Percentiles rank a stretch among this genome's conserved stretches.
Evolutionary conservation across 2,797 vertebrate genomes (phyloP).

Genomic region (Botia almorhae): DNA sequence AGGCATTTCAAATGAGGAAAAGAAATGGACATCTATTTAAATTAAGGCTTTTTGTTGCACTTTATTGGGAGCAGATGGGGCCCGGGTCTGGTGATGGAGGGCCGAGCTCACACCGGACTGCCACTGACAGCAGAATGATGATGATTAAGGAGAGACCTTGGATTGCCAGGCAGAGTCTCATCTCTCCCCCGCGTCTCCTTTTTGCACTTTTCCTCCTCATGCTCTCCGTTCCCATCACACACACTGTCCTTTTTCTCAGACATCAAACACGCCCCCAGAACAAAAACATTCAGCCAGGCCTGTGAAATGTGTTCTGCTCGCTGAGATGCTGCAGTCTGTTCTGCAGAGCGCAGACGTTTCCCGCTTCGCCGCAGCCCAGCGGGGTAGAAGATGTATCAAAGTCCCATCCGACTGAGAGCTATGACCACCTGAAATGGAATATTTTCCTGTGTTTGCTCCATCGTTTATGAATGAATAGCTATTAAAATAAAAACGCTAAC

Average conservation of each 20-base stretch:
- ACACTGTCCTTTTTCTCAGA: slow-evolving; percentile 16
- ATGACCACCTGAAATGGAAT: not conserved
- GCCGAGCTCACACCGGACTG: slow-evolving; percentile 35
- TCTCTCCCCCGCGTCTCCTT: slow-evolving; percentile 30
- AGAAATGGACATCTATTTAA: slow-evolving; percentile 76
- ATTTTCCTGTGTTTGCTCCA: not conserved
- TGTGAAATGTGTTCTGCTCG: slow-evolving; percentile 1
- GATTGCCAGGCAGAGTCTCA: slow-evolving; percentile 52
- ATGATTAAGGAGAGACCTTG: slow-evolving; percentile 75
- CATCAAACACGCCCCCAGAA: slow-evolving; percentile 30
- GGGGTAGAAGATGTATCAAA: slow-evolving; percentile 7
- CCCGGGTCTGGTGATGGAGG: slow-evolving; percentile 53
- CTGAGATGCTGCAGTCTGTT: slow-evolving; percentile 11
- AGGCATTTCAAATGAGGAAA: slow-evolving; percentile 61
- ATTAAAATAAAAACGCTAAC: not conserved
- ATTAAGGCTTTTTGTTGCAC: slow-evolving; percentile 72
- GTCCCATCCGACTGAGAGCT: not conserved
- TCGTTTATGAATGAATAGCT: not conserved
- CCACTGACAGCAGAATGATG: slow-evolving; percentile 72
- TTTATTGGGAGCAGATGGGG: slow-evolving; percentile 76
- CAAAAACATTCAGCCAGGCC: slow-evolving; percentile 8
- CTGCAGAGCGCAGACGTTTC: not conserved
- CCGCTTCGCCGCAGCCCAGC: not conserved
- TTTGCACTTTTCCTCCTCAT: slow-evolving; percentile 13
- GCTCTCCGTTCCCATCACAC: slow-evolving; percentile 18